phyloP scores from a whole-genome alignment of 2,888 invertebrate genomes.

The Drosophila buzzatii region DNA sequence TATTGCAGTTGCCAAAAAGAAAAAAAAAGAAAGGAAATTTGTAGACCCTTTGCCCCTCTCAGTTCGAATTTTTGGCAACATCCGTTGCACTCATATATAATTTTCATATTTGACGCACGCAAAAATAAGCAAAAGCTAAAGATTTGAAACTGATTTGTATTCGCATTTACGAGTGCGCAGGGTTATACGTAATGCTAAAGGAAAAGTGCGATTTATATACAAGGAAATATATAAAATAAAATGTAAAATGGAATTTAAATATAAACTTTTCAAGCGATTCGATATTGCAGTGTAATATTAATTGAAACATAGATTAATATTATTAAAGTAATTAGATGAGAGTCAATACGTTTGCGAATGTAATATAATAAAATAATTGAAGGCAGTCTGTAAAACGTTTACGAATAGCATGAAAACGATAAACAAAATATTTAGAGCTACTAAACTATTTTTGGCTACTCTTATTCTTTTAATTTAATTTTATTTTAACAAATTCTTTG shows the following conservation, averaged over 20 bases:
- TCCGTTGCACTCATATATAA: constrained; percentile 14
- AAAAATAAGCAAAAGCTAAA: constrained; percentile 17
- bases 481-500: too few species aligned
- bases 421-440: not conserved
- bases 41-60: not conserved
- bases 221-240: not conserved
- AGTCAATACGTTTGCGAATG: not conserved
- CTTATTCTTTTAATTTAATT: too few species aligned
- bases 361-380: not conserved
- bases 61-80: constrained; percentile 9
- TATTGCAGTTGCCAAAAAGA: constrained; percentile 46
- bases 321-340: not conserved
- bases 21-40: not conserved
- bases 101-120: constrained; percentile 2
- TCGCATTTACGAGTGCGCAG: not conserved
- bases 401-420: not conserved
- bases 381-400: not conserved
- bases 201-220: not conserved
- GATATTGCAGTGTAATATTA: not conserved
- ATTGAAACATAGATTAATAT: too few species aligned
- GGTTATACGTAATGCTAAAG: not conserved
- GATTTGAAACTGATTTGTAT: constrained; percentile 22
- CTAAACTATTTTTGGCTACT: too few species aligned
- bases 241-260: not conserved
- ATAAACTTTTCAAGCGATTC: constrained; percentile 4